Conservation (phyloP, 2,113 vertebrate genomes). For the Ochotona curzoniae region DNA sequence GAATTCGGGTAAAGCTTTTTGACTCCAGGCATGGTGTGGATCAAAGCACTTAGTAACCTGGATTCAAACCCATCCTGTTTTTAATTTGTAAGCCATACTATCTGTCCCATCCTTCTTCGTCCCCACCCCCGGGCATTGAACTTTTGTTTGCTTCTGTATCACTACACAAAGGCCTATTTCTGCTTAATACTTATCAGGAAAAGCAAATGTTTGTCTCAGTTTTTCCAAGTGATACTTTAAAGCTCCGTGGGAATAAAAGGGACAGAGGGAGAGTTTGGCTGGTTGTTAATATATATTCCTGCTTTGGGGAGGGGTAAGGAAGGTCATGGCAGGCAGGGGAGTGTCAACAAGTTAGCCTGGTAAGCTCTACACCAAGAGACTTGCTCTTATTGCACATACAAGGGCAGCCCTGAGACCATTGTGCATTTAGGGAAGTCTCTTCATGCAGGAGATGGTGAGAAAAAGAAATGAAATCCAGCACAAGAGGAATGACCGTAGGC, state of each 20-base stretch:
- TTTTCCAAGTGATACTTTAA: not conserved
- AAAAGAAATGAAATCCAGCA: not conserved
- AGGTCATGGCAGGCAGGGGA: too few species aligned
- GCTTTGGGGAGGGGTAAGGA: not conserved
- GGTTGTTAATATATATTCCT: not conserved
- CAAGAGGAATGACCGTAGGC: not conserved
- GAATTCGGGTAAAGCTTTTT: slow-evolving; percentile 6
- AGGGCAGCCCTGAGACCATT: rapidly evolving
- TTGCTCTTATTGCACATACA: not conserved
- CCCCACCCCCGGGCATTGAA: not conserved
- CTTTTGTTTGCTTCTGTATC: not conserved
- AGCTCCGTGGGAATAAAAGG: not conserved
- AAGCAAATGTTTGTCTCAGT: not conserved
- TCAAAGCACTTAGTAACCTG: slow-evolving; percentile 62
- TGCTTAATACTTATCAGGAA: not conserved
- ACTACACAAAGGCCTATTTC: not conserved
- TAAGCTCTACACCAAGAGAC: not conserved
- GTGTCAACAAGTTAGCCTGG: not conserved
- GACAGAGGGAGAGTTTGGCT: not conserved
- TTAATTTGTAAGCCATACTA: not conserved
- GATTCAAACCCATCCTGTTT: not conserved
- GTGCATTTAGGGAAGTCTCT: not conserved
- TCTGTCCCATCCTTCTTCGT: not conserved
- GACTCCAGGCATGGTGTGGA: not conserved
- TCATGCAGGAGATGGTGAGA: not conserved